A percentile compares a stretch with the other conserved stretches of the same genome.
Conservation (phyloP, 2,797 vertebrate species). For the Characodon lateralis region DNA sequence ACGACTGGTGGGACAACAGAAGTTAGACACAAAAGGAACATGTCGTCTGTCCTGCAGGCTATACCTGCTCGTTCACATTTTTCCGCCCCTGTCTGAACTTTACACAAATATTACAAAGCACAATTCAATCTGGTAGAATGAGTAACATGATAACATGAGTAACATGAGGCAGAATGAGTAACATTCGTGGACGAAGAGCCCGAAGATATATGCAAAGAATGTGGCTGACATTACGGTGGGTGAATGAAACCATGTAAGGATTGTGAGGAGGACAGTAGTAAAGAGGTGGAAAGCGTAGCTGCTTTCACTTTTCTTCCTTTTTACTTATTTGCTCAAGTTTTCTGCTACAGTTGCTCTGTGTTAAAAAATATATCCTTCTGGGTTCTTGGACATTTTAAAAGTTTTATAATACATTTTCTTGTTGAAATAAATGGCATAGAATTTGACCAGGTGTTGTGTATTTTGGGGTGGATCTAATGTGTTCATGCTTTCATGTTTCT, state of each 20-base stretch:
- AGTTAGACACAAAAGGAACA: conserved; percentile 38
- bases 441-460: background rate
- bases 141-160: no score
- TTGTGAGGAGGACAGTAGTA: background rate
- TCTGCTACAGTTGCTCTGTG: background rate
- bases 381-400: background rate
- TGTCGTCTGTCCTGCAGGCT: conserved; percentile 46
- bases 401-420: background rate
- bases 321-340: background rate
- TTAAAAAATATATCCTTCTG: background rate
- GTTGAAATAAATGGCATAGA: background rate
- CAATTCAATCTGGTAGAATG: background rate
- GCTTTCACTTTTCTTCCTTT: background rate
- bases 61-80: conserved; percentile 70
- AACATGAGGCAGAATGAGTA: background rate
- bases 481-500: background rate
- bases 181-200: conserved; percentile 12
- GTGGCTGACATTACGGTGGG: background rate
- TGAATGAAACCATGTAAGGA: conserved; percentile 20
- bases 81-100: conserved; percentile 19
- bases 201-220: conserved; percentile 7
- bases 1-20: conserved; percentile 47
- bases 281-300: background rate
- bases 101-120: background rate
- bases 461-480: background rate